Evolutionary conservation across 2,113 vertebrate genomes (phyloP).

Genomic region (Ahaetulla prasina): DNA sequence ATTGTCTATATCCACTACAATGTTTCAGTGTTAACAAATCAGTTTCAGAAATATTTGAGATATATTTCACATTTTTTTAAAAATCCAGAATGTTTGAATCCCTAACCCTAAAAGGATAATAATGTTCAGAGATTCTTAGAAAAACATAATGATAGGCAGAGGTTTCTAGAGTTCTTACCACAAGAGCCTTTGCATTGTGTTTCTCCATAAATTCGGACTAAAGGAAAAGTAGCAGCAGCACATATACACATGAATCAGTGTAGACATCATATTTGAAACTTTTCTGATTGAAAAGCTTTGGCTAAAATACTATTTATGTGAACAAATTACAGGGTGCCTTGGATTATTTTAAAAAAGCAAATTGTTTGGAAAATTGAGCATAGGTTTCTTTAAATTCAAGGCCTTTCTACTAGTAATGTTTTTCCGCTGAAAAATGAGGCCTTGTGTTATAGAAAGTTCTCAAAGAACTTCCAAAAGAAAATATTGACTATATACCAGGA

Average conservation of each 20-base stretch:
- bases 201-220: neutral
- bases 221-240: neutral
- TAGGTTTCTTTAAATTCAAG: neutral
- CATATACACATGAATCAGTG: neutral
- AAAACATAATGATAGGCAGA: neutral
- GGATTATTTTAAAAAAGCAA: neutral
- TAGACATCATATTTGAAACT: neutral
- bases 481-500: neutral
- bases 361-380: neutral
- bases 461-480: neutral
- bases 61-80: neutral
- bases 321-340: neutral
- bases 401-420: neutral
- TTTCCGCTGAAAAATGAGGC: neutral
- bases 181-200: neutral
- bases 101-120: neutral
- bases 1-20: neutral
- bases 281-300: neutral
- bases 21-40: neutral
- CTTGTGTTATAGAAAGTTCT: neutral
- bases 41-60: neutral
- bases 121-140: neutral
- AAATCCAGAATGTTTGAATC: neutral
- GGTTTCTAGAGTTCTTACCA: neutral
- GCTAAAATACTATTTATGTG: neutral